Conservation (phyloP, 2,888 invertebrate genomes). For the Maniola hyperantus region DNA sequence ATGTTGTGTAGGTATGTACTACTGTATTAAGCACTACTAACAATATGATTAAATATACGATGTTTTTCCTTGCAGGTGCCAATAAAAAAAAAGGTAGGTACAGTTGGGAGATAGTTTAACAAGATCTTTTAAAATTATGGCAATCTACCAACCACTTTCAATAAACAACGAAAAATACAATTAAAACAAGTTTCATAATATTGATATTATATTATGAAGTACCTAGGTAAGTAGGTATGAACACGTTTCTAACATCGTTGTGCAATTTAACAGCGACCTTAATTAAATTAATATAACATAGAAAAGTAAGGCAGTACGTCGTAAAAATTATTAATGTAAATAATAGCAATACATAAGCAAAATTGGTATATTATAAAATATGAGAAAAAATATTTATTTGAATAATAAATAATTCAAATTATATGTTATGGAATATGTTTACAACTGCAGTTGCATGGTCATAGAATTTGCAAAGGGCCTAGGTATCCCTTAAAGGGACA, state of each 20-base stretch:
- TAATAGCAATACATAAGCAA: background rate
- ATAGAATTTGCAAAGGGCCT: background rate
- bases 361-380: too few relatives aligned
- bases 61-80: too few relatives aligned
- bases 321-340: background rate
- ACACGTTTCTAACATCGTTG: background rate
- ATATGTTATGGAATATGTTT: too few relatives aligned
- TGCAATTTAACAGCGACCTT: background rate
- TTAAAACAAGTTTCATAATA: too few relatives aligned
- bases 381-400: too few relatives aligned
- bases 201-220: too few relatives aligned
- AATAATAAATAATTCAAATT: too few relatives aligned
- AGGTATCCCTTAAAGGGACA: background rate
- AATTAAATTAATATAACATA: background rate
- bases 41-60: too few relatives aligned
- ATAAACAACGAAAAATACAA: background rate
- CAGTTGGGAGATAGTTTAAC: background rate
- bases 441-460: background rate
- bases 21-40: too few relatives aligned
- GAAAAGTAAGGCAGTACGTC: conserved; percentile 3
- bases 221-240: too few relatives aligned
- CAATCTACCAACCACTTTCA: conserved; percentile 3
- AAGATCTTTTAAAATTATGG: background rate
- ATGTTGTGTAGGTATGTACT: too few relatives aligned
- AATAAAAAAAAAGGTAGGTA: background rate